A percentile compares a stretch with the other conserved stretches of the same genome.
Evolutionary conservation across 2,113 vertebrate species (phyloP).

Genomic region (Dermatemys mawii): DNA sequence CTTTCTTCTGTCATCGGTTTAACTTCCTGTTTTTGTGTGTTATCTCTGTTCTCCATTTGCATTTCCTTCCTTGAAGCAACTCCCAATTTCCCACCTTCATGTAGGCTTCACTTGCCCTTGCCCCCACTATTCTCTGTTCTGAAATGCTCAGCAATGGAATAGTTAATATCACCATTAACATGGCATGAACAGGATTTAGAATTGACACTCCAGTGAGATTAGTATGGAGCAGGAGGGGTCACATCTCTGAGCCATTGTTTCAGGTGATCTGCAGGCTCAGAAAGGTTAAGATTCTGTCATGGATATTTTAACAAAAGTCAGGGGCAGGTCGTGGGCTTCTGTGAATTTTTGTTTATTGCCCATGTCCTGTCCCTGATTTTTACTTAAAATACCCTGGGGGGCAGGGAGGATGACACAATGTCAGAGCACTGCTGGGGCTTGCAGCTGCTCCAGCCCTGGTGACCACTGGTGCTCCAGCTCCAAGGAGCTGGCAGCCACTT

Average conservation of each 20-base stretch:
- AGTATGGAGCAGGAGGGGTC: neutral
- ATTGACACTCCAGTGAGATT: neutral
- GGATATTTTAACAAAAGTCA: neutral
- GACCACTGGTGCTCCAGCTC: neutral
- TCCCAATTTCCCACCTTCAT: neutral
- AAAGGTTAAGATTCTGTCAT: neutral
- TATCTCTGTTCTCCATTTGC: neutral
- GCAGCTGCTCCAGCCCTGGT: neutral
- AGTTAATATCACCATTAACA: neutral
- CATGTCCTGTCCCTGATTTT: neutral
- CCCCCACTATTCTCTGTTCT: neutral
- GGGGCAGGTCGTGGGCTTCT: neutral
- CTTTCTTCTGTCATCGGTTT: neutral
- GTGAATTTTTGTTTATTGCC: no score
- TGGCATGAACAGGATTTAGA: neutral
- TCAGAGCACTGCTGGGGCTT: neutral
- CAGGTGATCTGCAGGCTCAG: neutral
- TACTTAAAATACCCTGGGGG: neutral
- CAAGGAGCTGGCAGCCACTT: neutral
- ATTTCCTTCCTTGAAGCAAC: slow-evolving; percentile 21
- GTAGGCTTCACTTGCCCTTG: neutral
- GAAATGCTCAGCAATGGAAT: neutral
- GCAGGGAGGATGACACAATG: neutral
- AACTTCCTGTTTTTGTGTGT: slow-evolving; percentile 2
- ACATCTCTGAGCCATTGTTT: neutral